These are phyloP conservation scores for Antitype chi DNA, from an alignment of 2,888 invertebrate species.

Conservation along the genomic window DNA sequence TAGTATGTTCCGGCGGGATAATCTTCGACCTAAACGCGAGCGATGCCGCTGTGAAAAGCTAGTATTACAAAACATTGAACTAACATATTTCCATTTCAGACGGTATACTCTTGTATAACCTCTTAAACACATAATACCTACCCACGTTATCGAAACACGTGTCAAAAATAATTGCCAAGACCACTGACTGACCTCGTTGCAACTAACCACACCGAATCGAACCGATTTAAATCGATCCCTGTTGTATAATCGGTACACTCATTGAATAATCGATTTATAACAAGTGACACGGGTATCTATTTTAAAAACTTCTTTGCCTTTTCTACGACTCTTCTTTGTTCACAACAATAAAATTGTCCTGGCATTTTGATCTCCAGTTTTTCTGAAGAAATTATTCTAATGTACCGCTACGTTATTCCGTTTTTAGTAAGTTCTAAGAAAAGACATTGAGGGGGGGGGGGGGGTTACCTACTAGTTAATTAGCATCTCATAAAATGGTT, in stretches of 20 bases:
- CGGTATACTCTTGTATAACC: neutral
- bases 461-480: neutral
- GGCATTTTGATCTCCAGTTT: conserved; percentile 42
- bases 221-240: conserved; percentile 61
- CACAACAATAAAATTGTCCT: conserved; percentile 28
- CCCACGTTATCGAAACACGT: conserved; percentile 47
- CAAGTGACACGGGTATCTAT: conserved; percentile 58
- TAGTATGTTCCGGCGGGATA: no score
- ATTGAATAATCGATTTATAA: conserved; percentile 67
- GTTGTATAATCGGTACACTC: conserved; percentile 64
- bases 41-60: no score
- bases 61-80: neutral
- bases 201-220: conserved; percentile 44
- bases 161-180: conserved; percentile 62
- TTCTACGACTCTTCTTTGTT: conserved; percentile 49
- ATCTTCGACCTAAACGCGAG: no score
- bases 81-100: neutral
- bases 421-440: neutral
- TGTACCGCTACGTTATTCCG: conserved; percentile 17
- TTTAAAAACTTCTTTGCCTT: conserved; percentile 37
- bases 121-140: neutral
- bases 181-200: conserved; percentile 62
- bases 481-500: conserved; percentile 8
- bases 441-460: neutral
- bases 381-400: conserved; percentile 39